Base-by-base conservation (phyloP, 2,113 vertebrate genomes). In the Carassius gibelio region DNA sequence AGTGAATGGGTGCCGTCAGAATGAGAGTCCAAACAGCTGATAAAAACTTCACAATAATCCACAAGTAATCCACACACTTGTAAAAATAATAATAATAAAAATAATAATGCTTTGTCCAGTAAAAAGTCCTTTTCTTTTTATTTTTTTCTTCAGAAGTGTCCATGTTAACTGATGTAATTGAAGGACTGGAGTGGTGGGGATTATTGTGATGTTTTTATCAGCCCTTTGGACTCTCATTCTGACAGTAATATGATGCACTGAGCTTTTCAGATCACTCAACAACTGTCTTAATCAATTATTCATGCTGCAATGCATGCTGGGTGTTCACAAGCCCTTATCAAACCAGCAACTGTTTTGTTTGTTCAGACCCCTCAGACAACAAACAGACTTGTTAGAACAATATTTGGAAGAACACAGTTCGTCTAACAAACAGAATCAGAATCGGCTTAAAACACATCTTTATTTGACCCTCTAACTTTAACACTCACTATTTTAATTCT, bases 251-350 rank as follows among this genome's bases (percentile, higher is more conserved):
- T 48, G 11, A 48, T 50, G 71, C 71, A 23, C 71, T 23, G 21
- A 48, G 42, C 50, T 23, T 74, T 74, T 74, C 11, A 14, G n/a
- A 50, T 75, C 71, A 48, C 42, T 75, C 42, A 14, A 75, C 42
- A 75, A 75, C 71, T 75, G 71, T 75, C 71, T 75, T 26, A 48
- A 75, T 75, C 14, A 75, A 75, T 75, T 26, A 75, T 75, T 75
- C 71, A 75, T 75, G 71, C n/a, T 48, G 42, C 11, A 48, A 15
- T 23, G 42, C n/a, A 75, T 48, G 42, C 71, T 74, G 42, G 71
- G 71, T 48, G 71, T n/a, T 48, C 42, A n/a, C 68, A 50, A 75
- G 26, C 71, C n/a, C 23, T 66, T 14, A 66, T 10, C 62, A 30
- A 15, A 66, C 62, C 71, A 48, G 42, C n/a, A 15, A 48, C 71